These are phyloP conservation scores for Ceuthmochares aereus DNA, from an alignment of 2,113 vertebrate species.

Conservation along the genomic window DNA sequence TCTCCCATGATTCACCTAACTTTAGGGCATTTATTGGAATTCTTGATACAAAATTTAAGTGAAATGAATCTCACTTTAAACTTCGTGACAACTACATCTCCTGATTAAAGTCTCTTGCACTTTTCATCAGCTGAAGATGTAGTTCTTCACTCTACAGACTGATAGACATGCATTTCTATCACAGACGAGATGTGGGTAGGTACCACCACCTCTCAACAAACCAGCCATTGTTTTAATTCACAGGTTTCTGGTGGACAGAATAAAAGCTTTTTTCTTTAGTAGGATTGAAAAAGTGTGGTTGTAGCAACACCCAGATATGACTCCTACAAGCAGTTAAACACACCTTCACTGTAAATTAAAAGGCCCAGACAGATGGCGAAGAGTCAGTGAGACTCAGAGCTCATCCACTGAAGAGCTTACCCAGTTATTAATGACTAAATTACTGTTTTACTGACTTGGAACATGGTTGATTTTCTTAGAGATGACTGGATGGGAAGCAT, in stretches of 20 bases:
- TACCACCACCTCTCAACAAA: not conserved
- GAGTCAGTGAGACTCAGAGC: not conserved
- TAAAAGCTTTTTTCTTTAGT: not conserved
- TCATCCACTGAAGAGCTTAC: not conserved
- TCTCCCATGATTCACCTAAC: constrained; percentile 46
- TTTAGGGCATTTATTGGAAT: constrained; percentile 28
- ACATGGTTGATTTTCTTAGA: not conserved
- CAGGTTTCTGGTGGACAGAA: not conserved
- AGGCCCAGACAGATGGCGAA: not conserved
- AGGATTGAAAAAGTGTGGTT: not conserved
- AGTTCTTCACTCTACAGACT: not conserved
- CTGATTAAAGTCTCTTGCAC: not conserved
- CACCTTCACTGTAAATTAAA: not conserved
- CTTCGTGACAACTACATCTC: not conserved
- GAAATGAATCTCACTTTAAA: constrained; percentile 10
- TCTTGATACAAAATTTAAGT: not conserved
- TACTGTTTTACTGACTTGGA: not conserved
- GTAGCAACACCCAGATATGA: not conserved
- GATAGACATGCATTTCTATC: not conserved
- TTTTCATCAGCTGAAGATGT: not conserved
- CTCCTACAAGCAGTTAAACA: not conserved
- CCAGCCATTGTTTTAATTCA: not conserved
- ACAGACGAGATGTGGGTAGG: not conserved
- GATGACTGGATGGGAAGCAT: not conserved
- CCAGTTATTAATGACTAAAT: not conserved